Percentiles rank a stretch among this genome's conserved stretches.
Evolutionary conservation across 92 coral and sea anemone genomes (phyloP).

Genomic region (Micromussa lordhowensis): DNA sequence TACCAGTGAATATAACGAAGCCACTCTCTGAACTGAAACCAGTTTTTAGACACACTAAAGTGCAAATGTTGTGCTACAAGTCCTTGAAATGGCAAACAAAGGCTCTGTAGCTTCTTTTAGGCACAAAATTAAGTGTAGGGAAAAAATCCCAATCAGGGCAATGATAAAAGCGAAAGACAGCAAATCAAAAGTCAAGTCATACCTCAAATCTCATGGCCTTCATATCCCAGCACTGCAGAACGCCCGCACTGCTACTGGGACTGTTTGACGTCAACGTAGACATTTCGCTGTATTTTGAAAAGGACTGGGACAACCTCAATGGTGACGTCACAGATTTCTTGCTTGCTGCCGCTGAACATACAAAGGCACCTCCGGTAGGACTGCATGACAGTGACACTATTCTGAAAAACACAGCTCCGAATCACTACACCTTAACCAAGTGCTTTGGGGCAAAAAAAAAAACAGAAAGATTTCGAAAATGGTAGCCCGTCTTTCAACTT

Average conservation of each 20-base stretch:
- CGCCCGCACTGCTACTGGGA: conserved; percentile 55
- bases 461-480: neutral
- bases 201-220: conserved; percentile 91
- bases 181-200: neutral
- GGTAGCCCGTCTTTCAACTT: too few species aligned
- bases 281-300: conserved; percentile 61
- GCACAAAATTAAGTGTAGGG: neutral
- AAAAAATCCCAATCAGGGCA: neutral
- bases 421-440: neutral
- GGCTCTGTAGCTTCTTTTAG: neutral
- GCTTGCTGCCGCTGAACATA: conserved; percentile 89
- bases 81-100: neutral
- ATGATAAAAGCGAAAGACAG: neutral
- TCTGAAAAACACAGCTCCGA: conserved; percentile 34
- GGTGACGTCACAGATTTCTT: conserved; percentile 53
- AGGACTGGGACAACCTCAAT: conserved; percentile 51
- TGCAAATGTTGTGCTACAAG: neutral
- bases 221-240: conserved; percentile 94
- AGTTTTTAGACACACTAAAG: neutral
- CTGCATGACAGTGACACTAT: conserved; percentile 94
- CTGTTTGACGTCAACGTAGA: conserved; percentile 49
- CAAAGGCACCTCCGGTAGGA: conserved; percentile 89
- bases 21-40: too few species aligned
- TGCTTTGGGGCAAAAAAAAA: neutral
- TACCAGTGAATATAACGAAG: neutral